A percentile compares a stretch with the other conserved stretches of the same genome.
These are phyloP conservation scores for Perizoma affinitatum DNA, from an alignment of 2,888 invertebrate species.

Conservation along the genomic window DNA sequence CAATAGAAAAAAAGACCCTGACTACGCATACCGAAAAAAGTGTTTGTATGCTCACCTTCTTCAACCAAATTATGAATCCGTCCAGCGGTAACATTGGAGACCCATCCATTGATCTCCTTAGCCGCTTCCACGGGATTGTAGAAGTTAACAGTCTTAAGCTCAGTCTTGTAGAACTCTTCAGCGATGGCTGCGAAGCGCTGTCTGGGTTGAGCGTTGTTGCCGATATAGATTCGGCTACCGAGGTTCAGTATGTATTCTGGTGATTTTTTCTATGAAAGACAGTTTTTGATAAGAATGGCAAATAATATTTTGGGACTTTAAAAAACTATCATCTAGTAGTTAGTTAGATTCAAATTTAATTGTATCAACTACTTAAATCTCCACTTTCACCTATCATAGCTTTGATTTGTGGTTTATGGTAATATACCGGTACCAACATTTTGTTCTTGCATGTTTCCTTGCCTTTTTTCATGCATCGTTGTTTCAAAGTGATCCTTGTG, in stretches of 20 bases:
- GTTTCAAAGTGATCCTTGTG: too few species aligned
- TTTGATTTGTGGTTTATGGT: too few species aligned
- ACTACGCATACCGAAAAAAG: too few species aligned
- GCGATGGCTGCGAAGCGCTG: constrained; percentile 86
- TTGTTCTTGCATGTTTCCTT: too few species aligned
- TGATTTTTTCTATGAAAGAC: constrained; percentile 58
- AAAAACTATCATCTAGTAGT: too few species aligned
- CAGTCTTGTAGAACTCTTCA: constrained; percentile 86
- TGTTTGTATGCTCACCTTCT: constrained; percentile 64
- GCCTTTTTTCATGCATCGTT: too few species aligned
- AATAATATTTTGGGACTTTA: too few species aligned
- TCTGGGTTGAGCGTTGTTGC: constrained; percentile 77
- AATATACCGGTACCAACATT: too few species aligned
- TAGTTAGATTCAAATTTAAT: too few species aligned
- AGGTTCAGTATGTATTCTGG: constrained; percentile 84
- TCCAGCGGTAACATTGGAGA: constrained; percentile 88
- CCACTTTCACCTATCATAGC: too few species aligned
- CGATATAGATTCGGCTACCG: constrained; percentile 87
- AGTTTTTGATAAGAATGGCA: neutral
- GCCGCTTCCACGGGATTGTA: constrained; percentile 80
- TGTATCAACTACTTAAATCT: too few species aligned
- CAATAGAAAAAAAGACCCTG: too few species aligned
- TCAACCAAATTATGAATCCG: constrained; percentile 87
- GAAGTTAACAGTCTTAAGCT: constrained; percentile 87
- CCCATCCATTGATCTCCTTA: constrained; percentile 91